Evolutionary conservation across 2,888 invertebrate species (phyloP), one percentile per base, ranked within the genome.

Genomic region (Salpingus planirostris): DNA sequence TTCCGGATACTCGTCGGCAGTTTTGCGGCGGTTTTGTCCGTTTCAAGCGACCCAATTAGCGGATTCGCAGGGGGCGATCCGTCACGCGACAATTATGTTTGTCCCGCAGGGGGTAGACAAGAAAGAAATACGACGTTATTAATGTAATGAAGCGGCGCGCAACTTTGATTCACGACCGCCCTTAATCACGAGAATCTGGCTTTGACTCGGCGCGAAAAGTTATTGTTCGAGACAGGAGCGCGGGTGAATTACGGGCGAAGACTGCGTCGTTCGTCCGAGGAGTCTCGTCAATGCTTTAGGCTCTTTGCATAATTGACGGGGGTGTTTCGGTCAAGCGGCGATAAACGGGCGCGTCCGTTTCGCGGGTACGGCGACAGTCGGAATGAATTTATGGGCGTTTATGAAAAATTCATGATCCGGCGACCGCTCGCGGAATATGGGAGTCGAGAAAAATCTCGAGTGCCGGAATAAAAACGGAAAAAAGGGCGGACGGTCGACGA

Each of bases 71-170:
- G n/a, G n/a, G n/a, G n/a, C n/a, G n/a, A n/a, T n/a, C n/a, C n/a
- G n/a, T n/a, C n/a, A n/a, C n/a, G n/a, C n/a, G n/a, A n/a, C n/a
- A n/a, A n/a, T n/a, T n/a, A n/a, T n/a, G n/a, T n/a, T n/a, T n/a
- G n/a, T n/a, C n/a, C n/a, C n/a, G n/a, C n/a, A n/a, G n/a, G 24
- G 24, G 33, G 27, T 13, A 27, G 18, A 30, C 27, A 26, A 10
- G 13, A 40, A 42, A 45, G 43, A 43, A 45, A 44, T 38, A 44
- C 30, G 40, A 40, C 33, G 43, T 47, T 45, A 44, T 47, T 47
- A 47, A 47, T 38, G 47, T 47, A 47, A 47, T 47, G 47, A 47
- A 46, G 36, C 41, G 38, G 31, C 32, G 37, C 36, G 40, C 33
- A 40, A 29, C 32, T 45, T 39, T 49, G 44, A 46, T 49, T 49